Percentiles rank a stretch among this genome's conserved stretches.
Conservation (phyloP, 2,797 vertebrate species). For the Linurgus olivaceus region DNA sequence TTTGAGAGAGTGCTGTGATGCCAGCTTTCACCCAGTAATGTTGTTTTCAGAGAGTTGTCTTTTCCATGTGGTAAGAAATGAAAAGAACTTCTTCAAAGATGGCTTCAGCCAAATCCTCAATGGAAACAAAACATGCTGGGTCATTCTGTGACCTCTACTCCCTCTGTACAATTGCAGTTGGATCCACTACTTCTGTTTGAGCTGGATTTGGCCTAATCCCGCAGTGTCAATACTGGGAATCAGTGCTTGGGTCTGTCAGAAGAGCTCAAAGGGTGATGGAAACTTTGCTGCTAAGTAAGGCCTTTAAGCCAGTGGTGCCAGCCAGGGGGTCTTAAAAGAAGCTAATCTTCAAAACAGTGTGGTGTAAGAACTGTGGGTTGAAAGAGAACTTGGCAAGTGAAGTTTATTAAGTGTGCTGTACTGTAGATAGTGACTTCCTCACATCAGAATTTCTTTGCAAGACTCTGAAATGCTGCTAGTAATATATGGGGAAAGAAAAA, state of each 20-base stretch:
- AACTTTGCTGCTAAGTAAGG: neutral
- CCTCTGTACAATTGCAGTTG: neutral
- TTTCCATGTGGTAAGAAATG: neutral
- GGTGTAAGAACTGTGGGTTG: neutral
- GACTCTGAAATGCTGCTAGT: neutral
- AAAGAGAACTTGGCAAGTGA: conserved; percentile 35
- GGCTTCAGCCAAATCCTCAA: neutral
- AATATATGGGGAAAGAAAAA: neutral
- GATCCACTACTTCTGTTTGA: neutral
- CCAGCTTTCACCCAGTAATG: neutral
- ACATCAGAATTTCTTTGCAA: neutral
- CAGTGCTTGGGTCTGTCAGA: neutral
- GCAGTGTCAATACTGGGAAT: neutral
- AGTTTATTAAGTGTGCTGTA: conserved; percentile 10
- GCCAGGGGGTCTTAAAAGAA: neutral
- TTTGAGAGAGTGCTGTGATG: neutral
- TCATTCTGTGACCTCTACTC: neutral
- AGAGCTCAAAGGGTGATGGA: neutral
- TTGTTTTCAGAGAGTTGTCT: neutral
- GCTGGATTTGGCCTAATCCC: neutral
- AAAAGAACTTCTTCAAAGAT: neutral
- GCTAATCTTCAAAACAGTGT: conserved; percentile 17
- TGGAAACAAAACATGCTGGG: neutral
- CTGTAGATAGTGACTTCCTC: conserved; percentile 7
- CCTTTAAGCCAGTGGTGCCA: neutral